phyloP scores from a whole-genome alignment of 2,113 vertebrate species.

The Seriola aureovittata region DNA sequence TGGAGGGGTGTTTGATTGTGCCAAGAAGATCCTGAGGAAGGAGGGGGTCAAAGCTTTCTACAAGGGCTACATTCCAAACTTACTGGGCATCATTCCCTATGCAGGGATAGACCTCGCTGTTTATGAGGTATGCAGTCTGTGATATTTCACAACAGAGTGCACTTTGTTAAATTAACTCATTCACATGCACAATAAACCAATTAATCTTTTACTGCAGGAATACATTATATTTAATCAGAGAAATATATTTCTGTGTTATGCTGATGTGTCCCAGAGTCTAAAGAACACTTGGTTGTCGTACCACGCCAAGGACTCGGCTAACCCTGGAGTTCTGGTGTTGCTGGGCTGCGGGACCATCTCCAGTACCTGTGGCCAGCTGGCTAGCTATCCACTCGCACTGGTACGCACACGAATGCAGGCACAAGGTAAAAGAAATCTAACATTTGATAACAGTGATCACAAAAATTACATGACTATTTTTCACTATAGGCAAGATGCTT shows the following conservation, averaged over 20 bases:
- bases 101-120: constrained; percentile 95
- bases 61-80: constrained; percentile 95
- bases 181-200: neutral
- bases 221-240: constrained; percentile 1
- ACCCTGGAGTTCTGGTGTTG: constrained; percentile 92
- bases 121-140: constrained; percentile 89
- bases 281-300: constrained; percentile 92
- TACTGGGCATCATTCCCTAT: constrained; percentile 95
- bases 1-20: constrained; percentile 92
- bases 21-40: constrained; percentile 90
- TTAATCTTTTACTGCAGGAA: neutral
- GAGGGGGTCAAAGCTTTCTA: constrained; percentile 93
- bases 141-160: constrained; percentile 32
- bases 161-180: constrained; percentile 38
- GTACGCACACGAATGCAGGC: constrained; percentile 96
- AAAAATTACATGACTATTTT: neutral
- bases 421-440: constrained; percentile 86
- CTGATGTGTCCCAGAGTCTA: constrained; percentile 84
- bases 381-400: constrained; percentile 94
- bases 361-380: constrained; percentile 93
- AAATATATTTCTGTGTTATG: neutral
- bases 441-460: constrained; percentile 2
- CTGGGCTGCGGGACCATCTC: constrained; percentile 91
- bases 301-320: constrained; percentile 90
- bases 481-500: neutral